Evolutionary conservation across 2,113 vertebrate genomes (phyloP).

Genomic region (Myiozetetes cayanensis): DNA sequence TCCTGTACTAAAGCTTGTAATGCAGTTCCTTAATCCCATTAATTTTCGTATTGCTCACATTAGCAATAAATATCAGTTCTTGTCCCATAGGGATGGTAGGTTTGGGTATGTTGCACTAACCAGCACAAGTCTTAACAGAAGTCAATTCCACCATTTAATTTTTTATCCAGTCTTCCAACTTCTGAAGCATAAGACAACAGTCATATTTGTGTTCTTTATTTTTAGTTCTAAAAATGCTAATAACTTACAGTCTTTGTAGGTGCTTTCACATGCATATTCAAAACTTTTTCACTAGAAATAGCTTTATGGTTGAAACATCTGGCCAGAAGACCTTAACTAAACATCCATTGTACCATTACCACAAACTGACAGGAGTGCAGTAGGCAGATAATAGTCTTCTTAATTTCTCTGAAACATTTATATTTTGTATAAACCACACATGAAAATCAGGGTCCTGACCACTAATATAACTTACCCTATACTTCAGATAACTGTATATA

Average conservation of each 20-base stretch:
- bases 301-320: neutral
- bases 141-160: neutral
- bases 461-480: neutral
- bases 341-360: neutral
- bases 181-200: neutral
- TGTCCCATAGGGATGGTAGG: neutral
- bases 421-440: neutral
- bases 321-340: neutral
- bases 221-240: conserved; percentile 6
- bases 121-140: neutral
- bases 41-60: neutral
- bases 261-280: conserved; percentile 6
- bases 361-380: neutral
- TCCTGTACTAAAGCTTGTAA: neutral
- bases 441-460: neutral
- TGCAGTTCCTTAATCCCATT: neutral
- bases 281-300: conserved; percentile 1
- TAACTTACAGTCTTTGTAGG: neutral
- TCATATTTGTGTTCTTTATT: conserved; percentile 4
- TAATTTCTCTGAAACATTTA: neutral
- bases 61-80: neutral
- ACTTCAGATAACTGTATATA: neutral
- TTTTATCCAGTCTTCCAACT: neutral
- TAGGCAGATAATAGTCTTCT: neutral
- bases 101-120: neutral